Percentiles rank a stretch among this genome's conserved stretches.
These are phyloP conservation scores for Dryas iulia DNA, from an alignment of 1,140 invertebrate species.

Conservation along the genomic window DNA sequence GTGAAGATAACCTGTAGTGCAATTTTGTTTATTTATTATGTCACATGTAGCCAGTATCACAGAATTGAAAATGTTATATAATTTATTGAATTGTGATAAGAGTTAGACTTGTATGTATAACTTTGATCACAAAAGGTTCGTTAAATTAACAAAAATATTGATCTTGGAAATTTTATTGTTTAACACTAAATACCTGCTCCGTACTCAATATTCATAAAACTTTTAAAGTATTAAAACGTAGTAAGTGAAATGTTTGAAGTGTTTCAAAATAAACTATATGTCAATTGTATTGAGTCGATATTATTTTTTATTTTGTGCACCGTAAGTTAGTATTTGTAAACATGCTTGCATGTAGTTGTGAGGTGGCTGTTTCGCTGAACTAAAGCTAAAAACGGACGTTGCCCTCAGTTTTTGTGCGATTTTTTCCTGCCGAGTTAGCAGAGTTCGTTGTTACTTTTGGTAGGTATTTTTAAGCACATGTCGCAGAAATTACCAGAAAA, in stretches of 20 bases:
- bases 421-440: constrained; percentile 42
- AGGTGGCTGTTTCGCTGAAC: constrained; percentile 59
- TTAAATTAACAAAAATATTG: not conserved
- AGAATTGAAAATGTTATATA: not conserved
- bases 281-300: constrained; percentile 5
- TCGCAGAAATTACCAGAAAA: constrained; percentile 9
- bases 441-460: constrained; percentile 33
- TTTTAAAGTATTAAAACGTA: not conserved
- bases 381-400: constrained; percentile 72
- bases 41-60: no score
- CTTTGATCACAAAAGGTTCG: not conserved
- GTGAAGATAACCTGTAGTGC: no score
- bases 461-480: constrained; percentile 10
- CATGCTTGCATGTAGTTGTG: constrained; percentile 47
- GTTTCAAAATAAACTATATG: constrained; percentile 12
- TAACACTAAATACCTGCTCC: not conserved
- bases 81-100: not conserved
- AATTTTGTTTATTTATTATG: no score
- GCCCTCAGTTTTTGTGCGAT: constrained; percentile 58
- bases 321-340: constrained; percentile 50
- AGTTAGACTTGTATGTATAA: not conserved
- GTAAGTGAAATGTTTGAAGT: not conserved
- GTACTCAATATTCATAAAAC: not conserved
- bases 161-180: not conserved
- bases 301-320: constrained; percentile 5